A percentile compares a stretch with the other conserved stretches of the same genome.
Conservation (phyloP, 2,113 vertebrate species). For the Scolopax mira region DNA sequence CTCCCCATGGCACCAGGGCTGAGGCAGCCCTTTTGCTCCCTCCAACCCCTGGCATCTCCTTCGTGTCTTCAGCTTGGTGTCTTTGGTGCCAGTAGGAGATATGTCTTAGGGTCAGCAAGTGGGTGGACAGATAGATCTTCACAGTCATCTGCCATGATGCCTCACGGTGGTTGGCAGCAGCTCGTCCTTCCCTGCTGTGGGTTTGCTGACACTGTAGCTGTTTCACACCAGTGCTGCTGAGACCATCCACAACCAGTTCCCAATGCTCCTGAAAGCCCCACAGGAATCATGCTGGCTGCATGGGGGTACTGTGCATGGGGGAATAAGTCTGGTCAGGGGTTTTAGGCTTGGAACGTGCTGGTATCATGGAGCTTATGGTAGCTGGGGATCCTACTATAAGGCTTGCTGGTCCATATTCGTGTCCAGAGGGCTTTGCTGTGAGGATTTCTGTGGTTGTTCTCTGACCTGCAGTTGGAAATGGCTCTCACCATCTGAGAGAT, state of each 20-base stretch:
- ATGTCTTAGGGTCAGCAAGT: background rate
- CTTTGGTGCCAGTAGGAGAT: background rate
- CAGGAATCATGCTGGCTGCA: background rate
- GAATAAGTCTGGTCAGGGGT: background rate
- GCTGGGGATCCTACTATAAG: background rate
- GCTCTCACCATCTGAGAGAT: background rate
- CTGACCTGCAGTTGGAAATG: background rate
- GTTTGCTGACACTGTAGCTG: background rate
- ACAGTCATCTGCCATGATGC: fast-evolving
- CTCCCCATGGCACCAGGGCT: background rate
- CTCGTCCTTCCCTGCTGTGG: fast-evolving
- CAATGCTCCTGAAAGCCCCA: background rate
- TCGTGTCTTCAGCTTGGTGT: background rate
- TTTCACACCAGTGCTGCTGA: background rate
- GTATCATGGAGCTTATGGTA: background rate
- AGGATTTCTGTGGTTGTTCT: background rate
- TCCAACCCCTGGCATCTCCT: background rate
- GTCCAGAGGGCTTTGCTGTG: background rate
- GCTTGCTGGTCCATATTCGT: background rate
- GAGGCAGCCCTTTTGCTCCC: background rate
- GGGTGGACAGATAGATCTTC: background rate
- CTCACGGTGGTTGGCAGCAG: background rate
- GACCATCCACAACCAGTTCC: background rate
- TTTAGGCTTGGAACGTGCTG: background rate
- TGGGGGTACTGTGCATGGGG: background rate